Evolutionary conservation across 2,113 vertebrate genomes (phyloP).

Genomic region (Thunnus thynnus): DNA sequence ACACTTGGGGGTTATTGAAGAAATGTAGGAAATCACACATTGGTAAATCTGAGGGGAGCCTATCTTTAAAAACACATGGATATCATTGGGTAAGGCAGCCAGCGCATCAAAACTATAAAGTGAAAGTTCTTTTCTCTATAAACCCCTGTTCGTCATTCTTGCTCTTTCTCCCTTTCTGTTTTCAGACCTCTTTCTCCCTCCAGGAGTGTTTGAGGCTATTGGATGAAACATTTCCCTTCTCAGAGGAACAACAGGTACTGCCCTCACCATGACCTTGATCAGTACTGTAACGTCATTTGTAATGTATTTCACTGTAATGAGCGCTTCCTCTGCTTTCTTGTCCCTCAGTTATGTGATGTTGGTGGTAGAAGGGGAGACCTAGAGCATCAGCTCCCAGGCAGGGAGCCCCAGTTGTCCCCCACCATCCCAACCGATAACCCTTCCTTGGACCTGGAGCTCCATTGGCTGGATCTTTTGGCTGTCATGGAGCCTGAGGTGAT

Average conservation of each 20-base stretch:
- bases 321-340: slow-evolving; percentile 49
- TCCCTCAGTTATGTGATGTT: slow-evolving; percentile 72
- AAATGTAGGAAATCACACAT: too few species aligned
- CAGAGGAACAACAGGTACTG: slow-evolving; percentile 87
- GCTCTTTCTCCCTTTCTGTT: neutral
- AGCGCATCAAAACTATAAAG: too few species aligned
- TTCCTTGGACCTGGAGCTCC: slow-evolving; percentile 90
- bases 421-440: slow-evolving; percentile 82
- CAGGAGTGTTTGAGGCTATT: slow-evolving; percentile 92
- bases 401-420: slow-evolving; percentile 81
- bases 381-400: slow-evolving; percentile 61
- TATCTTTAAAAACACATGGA: neutral
- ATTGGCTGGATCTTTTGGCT: slow-evolving; percentile 96
- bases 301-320: neutral
- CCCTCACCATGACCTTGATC: neutral
- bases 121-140: neutral
- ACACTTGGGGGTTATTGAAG: too few species aligned
- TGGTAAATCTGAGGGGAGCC: too few species aligned
- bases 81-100: neutral
- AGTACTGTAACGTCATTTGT: neutral
- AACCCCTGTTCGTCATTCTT: neutral
- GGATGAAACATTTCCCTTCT: slow-evolving; percentile 88
- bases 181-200: slow-evolving; percentile 87
- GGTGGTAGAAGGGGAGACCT: slow-evolving; percentile 72
- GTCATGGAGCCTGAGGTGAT: slow-evolving; percentile 95